A percentile compares a stretch with the other conserved stretches of the same genome.
phyloP scores from a whole-genome alignment of 30 jellyfish, hydroid and myxozoan species.

The Cassiopea xamachana region DNA sequence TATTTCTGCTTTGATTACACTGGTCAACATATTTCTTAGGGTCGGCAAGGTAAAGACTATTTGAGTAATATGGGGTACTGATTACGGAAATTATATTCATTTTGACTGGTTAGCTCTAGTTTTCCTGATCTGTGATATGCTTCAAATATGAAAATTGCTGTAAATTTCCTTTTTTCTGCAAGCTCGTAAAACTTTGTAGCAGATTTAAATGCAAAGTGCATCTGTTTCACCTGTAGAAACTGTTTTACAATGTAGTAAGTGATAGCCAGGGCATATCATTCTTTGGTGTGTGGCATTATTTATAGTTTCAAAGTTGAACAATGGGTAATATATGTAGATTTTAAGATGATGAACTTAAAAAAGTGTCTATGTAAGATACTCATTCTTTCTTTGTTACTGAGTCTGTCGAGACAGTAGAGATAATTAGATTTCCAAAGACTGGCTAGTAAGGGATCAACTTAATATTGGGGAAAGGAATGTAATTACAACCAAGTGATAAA shows the following conservation, averaged over 20 bases:
- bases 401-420: conserved; percentile 30
- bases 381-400: conserved; percentile 40
- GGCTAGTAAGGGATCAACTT: conserved; percentile 32
- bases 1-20: too few species aligned
- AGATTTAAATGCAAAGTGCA: too few species aligned
- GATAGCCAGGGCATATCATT: too few species aligned
- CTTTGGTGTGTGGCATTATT: too few species aligned
- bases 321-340: conserved; percentile 28
- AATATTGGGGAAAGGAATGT: conserved; percentile 1
- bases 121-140: background rate
- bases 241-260: too few species aligned
- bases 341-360: conserved; percentile 40
- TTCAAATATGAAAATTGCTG: background rate
- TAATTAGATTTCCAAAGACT: conserved; percentile 48
- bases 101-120: background rate
- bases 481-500: conserved; percentile 5
- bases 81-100: background rate
- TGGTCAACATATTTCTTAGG: background rate
- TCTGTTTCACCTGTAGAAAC: too few species aligned
- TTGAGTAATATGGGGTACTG: background rate
- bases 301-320: background rate
- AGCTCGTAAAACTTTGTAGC: background rate
- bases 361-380: conserved; percentile 36
- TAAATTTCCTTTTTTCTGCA: background rate
- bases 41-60: background rate